Base-by-base conservation (phyloP, 2,797 vertebrate genomes). In the Melanotaenia maccullochi region DNA sequence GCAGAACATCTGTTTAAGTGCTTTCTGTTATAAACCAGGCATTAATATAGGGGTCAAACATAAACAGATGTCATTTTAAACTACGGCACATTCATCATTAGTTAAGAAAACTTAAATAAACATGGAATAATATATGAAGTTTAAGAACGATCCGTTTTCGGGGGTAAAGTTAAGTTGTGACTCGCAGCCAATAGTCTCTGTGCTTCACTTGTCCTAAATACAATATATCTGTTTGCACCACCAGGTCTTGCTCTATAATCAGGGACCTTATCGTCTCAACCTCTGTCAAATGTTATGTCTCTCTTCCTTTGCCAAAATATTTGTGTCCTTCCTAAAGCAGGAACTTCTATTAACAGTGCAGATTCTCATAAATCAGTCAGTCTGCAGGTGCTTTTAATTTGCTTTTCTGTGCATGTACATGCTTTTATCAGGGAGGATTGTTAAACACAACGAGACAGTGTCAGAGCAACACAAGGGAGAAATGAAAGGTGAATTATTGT, bases 1-100 rank as follows among this genome's bases (percentile, higher is more conserved):
- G 40, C 69, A 59, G 49, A 74, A 87, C 85, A 90, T 81, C 78
- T 88, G 80, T 79, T 83, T 33, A 79, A 87, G 44, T 49, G 0
- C 16, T 82, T 11, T 38, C 3, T 62, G 32, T 67, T 56, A 66
- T 81, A 85, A 87, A 87, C 85, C 73, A 74, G 7, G 49, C 52
- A 24, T 57, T 68, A 71, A 63, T 1, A 8, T 35, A 1, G 9
- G 9, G 47, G 51, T 73, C 58, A 55, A 73, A 78, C 73, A 18
- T 65, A 35, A 75, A 11, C 30, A 55, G 55, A 9, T 42, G 28
- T 65, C 18, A 78, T 68, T 66, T 68, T 18, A 54, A 59, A 47
- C 36, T 8, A 35, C 22, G 58, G 25, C 11, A 35, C n/a, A 65
- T 78, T 30, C 68, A 42, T 69, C 60, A 76, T 64, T 9, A 42